Evolutionary conservation across 2,888 invertebrate genomes (phyloP).

Genomic region (Sphaeridia pumilis): DNA sequence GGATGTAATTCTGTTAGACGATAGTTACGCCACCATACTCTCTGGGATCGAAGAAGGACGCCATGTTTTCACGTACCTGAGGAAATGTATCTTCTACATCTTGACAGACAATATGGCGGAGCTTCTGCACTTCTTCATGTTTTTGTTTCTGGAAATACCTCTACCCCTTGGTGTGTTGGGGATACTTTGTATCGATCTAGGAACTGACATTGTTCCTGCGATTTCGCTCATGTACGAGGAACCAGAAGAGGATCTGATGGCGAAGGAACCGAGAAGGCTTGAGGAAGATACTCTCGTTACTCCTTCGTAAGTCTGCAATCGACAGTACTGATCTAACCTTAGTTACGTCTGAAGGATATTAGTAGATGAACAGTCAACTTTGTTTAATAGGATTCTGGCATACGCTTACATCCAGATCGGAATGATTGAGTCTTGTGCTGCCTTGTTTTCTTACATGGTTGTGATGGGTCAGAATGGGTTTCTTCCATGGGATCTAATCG

Average conservation of each 20-base stretch:
- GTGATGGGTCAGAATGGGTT: constrained; percentile 80
- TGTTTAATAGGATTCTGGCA: constrained; percentile 49
- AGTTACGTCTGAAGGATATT: background rate
- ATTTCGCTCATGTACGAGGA: constrained; percentile 61
- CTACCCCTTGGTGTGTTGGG: constrained; percentile 92
- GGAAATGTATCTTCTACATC: constrained; percentile 96
- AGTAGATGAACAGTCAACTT: background rate
- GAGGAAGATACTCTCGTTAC: constrained; percentile 55
- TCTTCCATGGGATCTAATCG: constrained; percentile 51
- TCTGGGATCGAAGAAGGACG: constrained; percentile 81
- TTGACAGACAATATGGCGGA: constrained; percentile 87
- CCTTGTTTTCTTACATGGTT: constrained; percentile 74
- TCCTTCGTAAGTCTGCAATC: constrained; percentile 40
- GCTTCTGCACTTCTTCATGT: constrained; percentile 48
- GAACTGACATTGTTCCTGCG: constrained; percentile 86
- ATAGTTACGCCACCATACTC: constrained; percentile 96
- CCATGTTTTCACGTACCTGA: constrained; percentile 92
- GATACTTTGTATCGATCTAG: constrained; percentile 95
- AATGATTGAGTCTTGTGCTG: constrained; percentile 67
- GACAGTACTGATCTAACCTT: constrained; percentile 33
- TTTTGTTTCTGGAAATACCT: constrained; percentile 88
- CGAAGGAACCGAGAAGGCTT: constrained; percentile 50
- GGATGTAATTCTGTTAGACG: constrained; percentile 87
- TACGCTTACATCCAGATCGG: constrained; percentile 79
- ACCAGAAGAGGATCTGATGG: constrained; percentile 64